Evolutionary conservation across 37 sponge, comb jelly and placozoan species (phyloP).

Genomic region (Chondrosia reniformis): DNA sequence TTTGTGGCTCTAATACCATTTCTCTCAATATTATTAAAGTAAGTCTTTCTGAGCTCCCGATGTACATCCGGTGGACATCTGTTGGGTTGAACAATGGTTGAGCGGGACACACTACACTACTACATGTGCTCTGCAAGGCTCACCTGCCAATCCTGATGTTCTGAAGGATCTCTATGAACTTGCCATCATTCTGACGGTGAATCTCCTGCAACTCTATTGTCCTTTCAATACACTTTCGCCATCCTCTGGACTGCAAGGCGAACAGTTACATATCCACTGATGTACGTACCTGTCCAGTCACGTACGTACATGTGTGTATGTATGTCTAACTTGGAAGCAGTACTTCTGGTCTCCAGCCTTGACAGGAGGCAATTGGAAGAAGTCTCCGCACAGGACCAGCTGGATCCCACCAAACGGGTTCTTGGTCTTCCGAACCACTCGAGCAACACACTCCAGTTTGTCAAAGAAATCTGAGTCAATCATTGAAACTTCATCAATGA

Average conservation of each 20-base stretch:
- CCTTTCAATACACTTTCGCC: conserved; percentile 57
- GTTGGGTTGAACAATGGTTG: background rate
- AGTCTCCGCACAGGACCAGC: conserved; percentile 86
- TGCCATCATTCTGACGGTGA: conserved; percentile 68
- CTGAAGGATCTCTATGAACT: conserved; percentile 76
- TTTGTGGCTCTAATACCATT: conserved; percentile 69
- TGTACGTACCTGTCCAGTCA: background rate
- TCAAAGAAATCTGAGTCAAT: conserved; percentile 84
- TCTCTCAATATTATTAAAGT: conserved; percentile 44
- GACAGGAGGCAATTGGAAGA: conserved; percentile 86
- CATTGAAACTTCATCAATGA: conserved; percentile 91
- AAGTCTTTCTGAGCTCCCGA: conserved; percentile 31
- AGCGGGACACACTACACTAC: too few species aligned
- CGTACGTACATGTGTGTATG: conserved; percentile 2
- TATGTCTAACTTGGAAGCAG: conserved; percentile 78
- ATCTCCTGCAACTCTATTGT: conserved; percentile 64
- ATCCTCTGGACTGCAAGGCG: conserved; percentile 58
- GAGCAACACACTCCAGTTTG: conserved; percentile 79
- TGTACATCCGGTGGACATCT: conserved; percentile 67
- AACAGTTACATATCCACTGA: background rate
- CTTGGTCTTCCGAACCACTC: conserved; percentile 47
- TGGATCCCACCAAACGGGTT: conserved; percentile 89
- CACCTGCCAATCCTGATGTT: conserved; percentile 80
- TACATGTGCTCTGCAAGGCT: background rate
- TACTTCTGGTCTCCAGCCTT: conserved; percentile 41